These are phyloP conservation scores for Gavia stellata DNA, from an alignment of 2,113 vertebrate species.

Conservation along the genomic window DNA sequence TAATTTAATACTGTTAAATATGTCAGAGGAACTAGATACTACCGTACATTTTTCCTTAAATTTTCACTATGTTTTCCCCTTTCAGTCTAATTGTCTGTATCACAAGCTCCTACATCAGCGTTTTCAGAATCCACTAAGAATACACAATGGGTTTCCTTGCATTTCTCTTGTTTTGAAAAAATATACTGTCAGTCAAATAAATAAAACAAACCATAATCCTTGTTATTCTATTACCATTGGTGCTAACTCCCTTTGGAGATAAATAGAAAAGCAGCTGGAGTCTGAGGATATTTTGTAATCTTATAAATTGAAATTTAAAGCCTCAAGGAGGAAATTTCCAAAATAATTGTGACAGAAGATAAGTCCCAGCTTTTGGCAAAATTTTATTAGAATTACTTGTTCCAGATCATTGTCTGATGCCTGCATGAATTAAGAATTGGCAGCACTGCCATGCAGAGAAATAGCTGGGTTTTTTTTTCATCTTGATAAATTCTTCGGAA, in stretches of 20 bases:
- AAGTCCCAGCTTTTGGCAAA: slow-evolving; percentile 57
- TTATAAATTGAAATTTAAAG: slow-evolving; percentile 65
- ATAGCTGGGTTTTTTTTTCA: background rate
- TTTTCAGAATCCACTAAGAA: background rate
- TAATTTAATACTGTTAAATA: slow-evolving; percentile 26
- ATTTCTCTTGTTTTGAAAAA: background rate
- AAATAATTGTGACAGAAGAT: slow-evolving; percentile 59
- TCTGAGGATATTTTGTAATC: slow-evolving; percentile 50
- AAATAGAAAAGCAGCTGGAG: slow-evolving; percentile 61
- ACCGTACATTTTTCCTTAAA: background rate
- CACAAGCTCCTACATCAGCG: background rate
- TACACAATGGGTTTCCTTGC: background rate
- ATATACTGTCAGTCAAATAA: slow-evolving; percentile 18
- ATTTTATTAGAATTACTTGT: slow-evolving; percentile 50
- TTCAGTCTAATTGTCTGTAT: background rate
- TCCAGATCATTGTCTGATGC: slow-evolving; percentile 40
- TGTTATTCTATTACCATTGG: slow-evolving; percentile 30
- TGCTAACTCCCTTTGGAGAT: slow-evolving; percentile 45
- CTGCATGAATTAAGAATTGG: slow-evolving; percentile 18
- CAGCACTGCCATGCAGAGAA: background rate
- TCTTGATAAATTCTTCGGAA: background rate
- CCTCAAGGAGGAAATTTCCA: slow-evolving; percentile 57
- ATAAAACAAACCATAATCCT: slow-evolving; percentile 57
- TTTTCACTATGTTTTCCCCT: background rate
- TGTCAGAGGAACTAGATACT: background rate